Conservation (phyloP, 1,140 invertebrate species). For the Microvelia longipes region DNA sequence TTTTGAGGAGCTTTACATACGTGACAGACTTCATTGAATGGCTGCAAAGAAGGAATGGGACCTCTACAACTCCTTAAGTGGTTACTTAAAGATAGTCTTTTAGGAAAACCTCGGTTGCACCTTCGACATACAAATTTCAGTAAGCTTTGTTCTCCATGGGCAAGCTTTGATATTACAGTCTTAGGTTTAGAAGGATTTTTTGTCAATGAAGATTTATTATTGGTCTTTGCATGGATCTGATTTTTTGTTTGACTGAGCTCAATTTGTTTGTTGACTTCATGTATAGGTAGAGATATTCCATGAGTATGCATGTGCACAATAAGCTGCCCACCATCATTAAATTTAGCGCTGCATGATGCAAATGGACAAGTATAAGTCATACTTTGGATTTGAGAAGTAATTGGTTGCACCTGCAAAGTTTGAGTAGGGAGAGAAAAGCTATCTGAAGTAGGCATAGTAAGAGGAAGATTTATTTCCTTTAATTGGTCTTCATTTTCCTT, state of each 20-base stretch:
- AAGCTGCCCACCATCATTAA: neutral
- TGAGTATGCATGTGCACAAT: conserved; percentile 3
- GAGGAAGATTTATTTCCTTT: neutral
- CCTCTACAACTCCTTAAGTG: neutral
- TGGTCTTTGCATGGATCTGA: too few relatives aligned
- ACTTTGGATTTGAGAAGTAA: neutral
- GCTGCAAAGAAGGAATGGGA: neutral
- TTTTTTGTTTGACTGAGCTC: neutral
- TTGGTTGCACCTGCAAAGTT: neutral
- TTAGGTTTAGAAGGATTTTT: too few relatives aligned
- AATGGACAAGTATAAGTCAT: neutral
- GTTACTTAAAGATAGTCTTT: neutral
- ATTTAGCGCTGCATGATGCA: neutral
- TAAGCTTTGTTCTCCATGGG: too few relatives aligned
- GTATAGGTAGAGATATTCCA: neutral
- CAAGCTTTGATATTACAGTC: too few relatives aligned
- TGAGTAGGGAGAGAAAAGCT: neutral
- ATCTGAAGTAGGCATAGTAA: neutral
- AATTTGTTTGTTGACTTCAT: neutral
- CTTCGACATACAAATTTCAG: neutral
- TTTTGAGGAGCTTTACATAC: neutral
- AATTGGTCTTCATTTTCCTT: too few relatives aligned
- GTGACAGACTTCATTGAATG: neutral
- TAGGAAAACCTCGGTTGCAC: neutral
- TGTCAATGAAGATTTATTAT: too few relatives aligned